Conservation (phyloP, 2,888 invertebrate species). For the Metellina segmentata region DNA sequence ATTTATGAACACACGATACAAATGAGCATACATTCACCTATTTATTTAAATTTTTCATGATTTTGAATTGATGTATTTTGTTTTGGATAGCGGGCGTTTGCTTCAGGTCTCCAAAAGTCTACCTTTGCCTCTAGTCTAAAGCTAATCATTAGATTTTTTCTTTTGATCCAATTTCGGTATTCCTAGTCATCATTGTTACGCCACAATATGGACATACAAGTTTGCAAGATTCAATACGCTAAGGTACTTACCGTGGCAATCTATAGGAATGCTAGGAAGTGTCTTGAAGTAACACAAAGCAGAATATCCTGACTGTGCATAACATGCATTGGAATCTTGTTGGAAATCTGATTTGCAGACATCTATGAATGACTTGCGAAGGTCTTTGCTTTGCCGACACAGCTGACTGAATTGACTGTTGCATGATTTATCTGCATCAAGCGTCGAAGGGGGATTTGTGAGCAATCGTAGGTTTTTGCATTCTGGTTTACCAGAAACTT, state of each 20-base stretch:
- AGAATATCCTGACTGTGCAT: constrained; percentile 43
- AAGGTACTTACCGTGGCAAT: constrained; percentile 44
- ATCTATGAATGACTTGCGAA: constrained; percentile 31
- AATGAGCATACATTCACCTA: background rate
- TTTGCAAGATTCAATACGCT: background rate
- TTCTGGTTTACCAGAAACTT: constrained; percentile 59
- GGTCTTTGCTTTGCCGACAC: background rate
- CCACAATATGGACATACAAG: no score
- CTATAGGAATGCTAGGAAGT: background rate
- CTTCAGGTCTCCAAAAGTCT: background rate
- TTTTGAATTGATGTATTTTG: no score
- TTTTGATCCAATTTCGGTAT: no score
- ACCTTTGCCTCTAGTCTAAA: no score
- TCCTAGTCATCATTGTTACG: no score
- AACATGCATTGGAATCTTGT: constrained; percentile 34
- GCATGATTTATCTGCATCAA: background rate
- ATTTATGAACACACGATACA: background rate
- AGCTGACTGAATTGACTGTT: background rate
- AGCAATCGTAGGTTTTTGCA: constrained; percentile 31
- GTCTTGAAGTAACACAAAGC: constrained; percentile 48
- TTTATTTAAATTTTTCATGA: background rate
- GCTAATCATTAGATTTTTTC: no score
- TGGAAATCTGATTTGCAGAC: constrained; percentile 31
- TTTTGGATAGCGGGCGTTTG: background rate
- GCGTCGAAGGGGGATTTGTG: background rate